Evolutionary conservation across 2,888 invertebrate genomes (phyloP), one percentile per base, ranked within the genome.

Genomic region (Anodontia alba): DNA sequence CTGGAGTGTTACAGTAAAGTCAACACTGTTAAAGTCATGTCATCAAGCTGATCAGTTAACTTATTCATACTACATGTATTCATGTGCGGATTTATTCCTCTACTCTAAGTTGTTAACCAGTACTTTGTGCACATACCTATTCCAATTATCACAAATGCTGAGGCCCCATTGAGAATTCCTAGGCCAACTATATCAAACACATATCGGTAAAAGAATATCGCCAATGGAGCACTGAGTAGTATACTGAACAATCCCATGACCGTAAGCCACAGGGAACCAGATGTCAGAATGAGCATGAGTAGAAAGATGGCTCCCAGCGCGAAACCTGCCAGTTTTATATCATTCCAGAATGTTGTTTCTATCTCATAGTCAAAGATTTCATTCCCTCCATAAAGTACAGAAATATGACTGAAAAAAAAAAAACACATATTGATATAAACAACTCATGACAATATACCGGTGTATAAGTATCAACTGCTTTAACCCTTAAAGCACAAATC

Each of bases 81-180:
- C n/a, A n/a, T n/a, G n/a, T n/a, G n/a, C n/a, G n/a, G n/a, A n/a
- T n/a, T n/a, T n/a, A n/a, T n/a, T n/a, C n/a, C n/a, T n/a, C n/a
- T n/a, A n/a, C n/a, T n/a, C n/a, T n/a, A n/a, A n/a, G n/a, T n/a
- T n/a, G n/a, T n/a, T n/a, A n/a, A n/a, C n/a, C n/a, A n/a, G n/a
- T n/a, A n/a, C n/a, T n/a, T 12, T 38, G 12, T 38, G 12, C 5
- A 80, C 91, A 88, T 81, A 93, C 93, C 93, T 46, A 93, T 93
- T n/a, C 93, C 93, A 80, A 93, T 91, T 51, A 93, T 92, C 38
- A 93, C 91, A 87, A 93, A 93, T 1, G 92, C 93, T 29, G 93
- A 92, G 20, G 92, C 93, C 38, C 93, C 93, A 83, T 93, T 93
- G 23, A 93, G 88, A 23, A 93, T 92, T 8, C 93, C 93, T 15